Conservation (phyloP, 2,888 invertebrate species). For the Andrena minutula region DNA sequence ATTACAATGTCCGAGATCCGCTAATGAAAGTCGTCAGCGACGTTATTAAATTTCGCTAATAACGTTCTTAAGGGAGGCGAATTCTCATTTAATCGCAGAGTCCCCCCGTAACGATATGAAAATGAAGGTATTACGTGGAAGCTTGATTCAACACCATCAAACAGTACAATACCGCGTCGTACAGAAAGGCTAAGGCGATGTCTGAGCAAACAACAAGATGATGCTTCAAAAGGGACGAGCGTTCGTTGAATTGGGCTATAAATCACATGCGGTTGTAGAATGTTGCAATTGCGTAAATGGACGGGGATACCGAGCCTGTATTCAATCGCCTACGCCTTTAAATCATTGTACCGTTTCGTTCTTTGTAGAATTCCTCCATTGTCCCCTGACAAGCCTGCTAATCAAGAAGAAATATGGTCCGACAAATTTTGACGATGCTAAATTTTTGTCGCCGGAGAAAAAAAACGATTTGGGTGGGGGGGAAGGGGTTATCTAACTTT, state of each 20-base stretch:
- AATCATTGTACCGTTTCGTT: constrained; percentile 11
- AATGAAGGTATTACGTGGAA: constrained; percentile 12
- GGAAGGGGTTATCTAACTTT: not conserved
- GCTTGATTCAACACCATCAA: not conserved
- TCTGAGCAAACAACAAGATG: constrained; percentile 31
- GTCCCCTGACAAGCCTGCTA: not conserved
- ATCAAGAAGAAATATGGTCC: constrained; percentile 9
- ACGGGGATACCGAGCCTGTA: constrained; percentile 21
- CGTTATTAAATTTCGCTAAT: not conserved
- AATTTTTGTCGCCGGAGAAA: not conserved
- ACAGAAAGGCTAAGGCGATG: constrained; percentile 24
- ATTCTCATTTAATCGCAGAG: constrained; percentile 12
- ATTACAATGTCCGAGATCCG: not conserved
- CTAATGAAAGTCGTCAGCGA: constrained; percentile 18
- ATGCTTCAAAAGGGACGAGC: constrained; percentile 29
- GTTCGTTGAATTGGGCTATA: constrained; percentile 42
- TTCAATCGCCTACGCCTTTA: constrained; percentile 44
- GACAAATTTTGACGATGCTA: not conserved
- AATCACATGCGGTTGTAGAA: constrained; percentile 39
- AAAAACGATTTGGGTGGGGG: not conserved
- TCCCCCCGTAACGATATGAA: not conserved
- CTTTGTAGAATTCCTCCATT: constrained; percentile 10
- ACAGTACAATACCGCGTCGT: constrained; percentile 1
- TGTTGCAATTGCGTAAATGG: constrained; percentile 47
- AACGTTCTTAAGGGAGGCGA: constrained; percentile 1